A percentile compares a stretch with the other conserved stretches of the same genome.
Conservation (phyloP, 2,797 vertebrate genomes). For the Pogoniulus pusillus region DNA sequence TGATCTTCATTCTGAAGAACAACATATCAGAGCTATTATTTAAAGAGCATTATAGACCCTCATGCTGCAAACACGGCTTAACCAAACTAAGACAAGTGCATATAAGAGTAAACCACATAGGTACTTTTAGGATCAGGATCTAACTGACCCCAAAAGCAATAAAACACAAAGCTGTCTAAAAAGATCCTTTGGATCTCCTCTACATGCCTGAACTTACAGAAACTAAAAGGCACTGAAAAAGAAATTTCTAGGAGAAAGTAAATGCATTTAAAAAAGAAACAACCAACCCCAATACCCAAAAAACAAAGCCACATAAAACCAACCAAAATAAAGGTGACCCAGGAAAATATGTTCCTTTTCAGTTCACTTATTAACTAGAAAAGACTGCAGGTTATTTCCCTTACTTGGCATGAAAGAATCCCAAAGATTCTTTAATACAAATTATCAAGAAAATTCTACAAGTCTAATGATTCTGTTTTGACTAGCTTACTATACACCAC, state of each 20-base stretch:
- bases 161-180: neutral
- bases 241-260: neutral
- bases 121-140: neutral
- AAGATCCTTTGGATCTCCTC: neutral
- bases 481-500: neutral
- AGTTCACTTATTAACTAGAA: neutral
- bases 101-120: neutral
- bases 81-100: neutral
- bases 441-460: neutral
- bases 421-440: neutral
- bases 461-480: neutral
- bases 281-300: too few relatives aligned
- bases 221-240: neutral
- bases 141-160: neutral
- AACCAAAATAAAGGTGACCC: neutral
- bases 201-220: neutral
- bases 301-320: neutral
- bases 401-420: neutral
- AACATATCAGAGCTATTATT: neutral
- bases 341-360: too few relatives aligned
- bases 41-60: neutral
- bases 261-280: neutral
- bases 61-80: neutral
- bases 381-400: neutral
- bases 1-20: neutral